Percentiles rank a stretch among this genome's conserved stretches.
Conservation (phyloP, 2,113 vertebrate genomes). For the Meleagris gallopavo region DNA sequence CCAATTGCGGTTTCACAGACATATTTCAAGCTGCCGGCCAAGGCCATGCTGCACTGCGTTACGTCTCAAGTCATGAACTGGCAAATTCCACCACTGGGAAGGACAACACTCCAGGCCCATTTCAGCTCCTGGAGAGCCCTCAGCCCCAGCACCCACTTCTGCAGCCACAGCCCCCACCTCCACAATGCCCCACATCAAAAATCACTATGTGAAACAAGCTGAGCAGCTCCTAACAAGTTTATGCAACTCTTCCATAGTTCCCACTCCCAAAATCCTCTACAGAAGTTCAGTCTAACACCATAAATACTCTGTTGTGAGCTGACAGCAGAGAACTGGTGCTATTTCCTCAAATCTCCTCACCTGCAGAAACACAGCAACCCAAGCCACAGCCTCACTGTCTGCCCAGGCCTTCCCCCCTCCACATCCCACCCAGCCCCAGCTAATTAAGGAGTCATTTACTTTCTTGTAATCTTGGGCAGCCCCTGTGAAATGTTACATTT, state of each 20-base stretch:
- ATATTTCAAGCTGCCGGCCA: not conserved
- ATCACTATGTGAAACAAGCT: not conserved
- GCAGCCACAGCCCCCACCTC: constrained; percentile 13
- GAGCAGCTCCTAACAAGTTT: constrained; percentile 8
- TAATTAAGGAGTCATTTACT: not conserved
- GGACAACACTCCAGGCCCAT: not conserved
- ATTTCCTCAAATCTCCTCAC: not conserved
- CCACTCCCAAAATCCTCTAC: not conserved
- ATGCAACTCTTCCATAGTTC: not conserved
- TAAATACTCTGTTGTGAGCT: not conserved
- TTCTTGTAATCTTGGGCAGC: not conserved
- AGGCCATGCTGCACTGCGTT: not conserved
- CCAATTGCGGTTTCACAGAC: not conserved
- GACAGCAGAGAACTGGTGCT: not conserved
- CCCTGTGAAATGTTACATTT: not conserved
- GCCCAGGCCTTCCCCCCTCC: not conserved
- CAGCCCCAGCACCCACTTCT: not conserved
- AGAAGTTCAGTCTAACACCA: not conserved
- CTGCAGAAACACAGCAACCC: not conserved
- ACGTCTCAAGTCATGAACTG: not conserved
- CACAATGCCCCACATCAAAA: not conserved
- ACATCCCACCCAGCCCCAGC: fast-evolving
- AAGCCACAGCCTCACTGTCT: not conserved
- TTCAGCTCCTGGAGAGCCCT: not conserved
- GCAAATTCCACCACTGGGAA: not conserved